Conservation (phyloP, 2,888 invertebrate genomes). For the Cerceris rybyensis region DNA sequence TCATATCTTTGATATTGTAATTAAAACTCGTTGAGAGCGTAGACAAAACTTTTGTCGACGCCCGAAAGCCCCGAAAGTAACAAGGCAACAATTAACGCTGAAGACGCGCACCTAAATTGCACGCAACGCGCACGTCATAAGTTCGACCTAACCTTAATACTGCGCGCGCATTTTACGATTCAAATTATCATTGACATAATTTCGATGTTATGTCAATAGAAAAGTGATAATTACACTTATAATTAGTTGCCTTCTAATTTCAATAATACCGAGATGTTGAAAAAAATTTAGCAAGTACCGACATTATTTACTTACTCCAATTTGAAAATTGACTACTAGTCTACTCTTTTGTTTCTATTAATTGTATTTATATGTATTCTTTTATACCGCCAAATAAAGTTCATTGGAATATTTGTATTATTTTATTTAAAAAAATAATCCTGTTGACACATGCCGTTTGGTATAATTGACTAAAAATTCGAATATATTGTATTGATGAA, state of each 20-base stretch:
- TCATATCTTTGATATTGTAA: conserved; percentile 3
- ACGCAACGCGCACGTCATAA: conserved; percentile 57
- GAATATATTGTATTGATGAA: too few relatives aligned
- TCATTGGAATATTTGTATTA: too few relatives aligned
- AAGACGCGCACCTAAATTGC: conserved; percentile 62
- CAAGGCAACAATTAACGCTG: conserved; percentile 63
- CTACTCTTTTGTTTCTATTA: too few relatives aligned
- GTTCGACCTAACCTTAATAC: conserved; percentile 66
- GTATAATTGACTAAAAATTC: too few relatives aligned
- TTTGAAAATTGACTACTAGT: too few relatives aligned
- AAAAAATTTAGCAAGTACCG: neutral
- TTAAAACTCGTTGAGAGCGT: conserved; percentile 1
- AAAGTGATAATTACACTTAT: neutral
- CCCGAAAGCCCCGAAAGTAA: conserved; percentile 43
- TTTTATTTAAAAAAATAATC: too few relatives aligned
- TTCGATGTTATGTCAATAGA: neutral
- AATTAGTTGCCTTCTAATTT: neutral
- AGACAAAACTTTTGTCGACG: conserved; percentile 35
- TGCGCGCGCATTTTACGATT: conserved; percentile 69
- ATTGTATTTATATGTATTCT: too few relatives aligned
- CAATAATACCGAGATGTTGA: neutral
- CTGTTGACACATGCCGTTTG: too few relatives aligned
- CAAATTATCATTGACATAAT: conserved; percentile 29
- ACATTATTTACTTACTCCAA: neutral
- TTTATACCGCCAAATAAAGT: too few relatives aligned